Base-by-base conservation (phyloP, 2,888 invertebrate species). In the Epicampocera succincta region DNA sequence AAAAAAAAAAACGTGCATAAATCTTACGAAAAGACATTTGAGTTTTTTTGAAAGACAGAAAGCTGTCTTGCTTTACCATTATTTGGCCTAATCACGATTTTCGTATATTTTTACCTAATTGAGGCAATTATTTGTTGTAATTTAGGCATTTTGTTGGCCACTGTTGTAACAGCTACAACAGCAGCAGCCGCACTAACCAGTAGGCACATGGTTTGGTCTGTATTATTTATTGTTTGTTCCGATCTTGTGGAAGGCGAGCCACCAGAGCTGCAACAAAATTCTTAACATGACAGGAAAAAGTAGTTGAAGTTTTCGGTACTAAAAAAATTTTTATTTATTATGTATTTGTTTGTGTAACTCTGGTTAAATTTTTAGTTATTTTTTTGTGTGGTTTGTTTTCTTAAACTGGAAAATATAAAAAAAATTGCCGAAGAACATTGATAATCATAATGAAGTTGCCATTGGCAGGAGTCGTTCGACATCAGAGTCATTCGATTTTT, bases 301-400 rank as follows among this genome's bases (percentile, higher is more conserved):
- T 42, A 61, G 44, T 44, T 40, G 58, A 40, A 58, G 12, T 29
- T 33, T 38, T 56, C 12, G 56, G 12, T 48, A 48, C 46, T 17
- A 38, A 48, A 38, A 38, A 9, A 21, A 52, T 52, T 52, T 29
- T 52, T 40, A 21, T 17, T 66, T 66, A 52, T 15, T 42, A 66
- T 52, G 40, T 66, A 66, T 54, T 68, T 68, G 25, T 42, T 68
- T 68, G 21, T 40, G 25, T n/a, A 68, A 29, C 17, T 54, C 25
- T 25, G 15, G 19, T n/a, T 42, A n/a, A 9, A 17, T 12, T 61
- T 65, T 40, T 66, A 21, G 11, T 38, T 38, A n/a, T 48, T 44
- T 44, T 17, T 40, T 13, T 6, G n/a, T n/a, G n/a, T n/a, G n/a
- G n/a, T n/a, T 58, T 38, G 13, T 25, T 52, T 25, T 38, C 12